These are phyloP conservation scores for Conomelus anceps DNA, from an alignment of 2,888 invertebrate species.

Conservation along the genomic window DNA sequence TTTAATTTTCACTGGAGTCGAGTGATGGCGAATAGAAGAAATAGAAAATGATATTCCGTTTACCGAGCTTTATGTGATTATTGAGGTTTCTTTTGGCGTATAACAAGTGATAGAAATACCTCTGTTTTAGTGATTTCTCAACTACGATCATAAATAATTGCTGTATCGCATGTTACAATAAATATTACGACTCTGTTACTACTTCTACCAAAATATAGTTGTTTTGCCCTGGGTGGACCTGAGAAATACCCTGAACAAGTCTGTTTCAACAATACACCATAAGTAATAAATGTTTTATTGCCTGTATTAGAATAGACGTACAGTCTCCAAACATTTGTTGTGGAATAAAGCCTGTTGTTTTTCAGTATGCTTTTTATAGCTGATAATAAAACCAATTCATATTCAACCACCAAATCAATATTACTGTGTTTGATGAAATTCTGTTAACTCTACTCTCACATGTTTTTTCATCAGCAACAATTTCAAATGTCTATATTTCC, in stretches of 20 bases:
- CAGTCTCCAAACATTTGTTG: not conserved
- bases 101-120: not conserved
- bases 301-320: not conserved
- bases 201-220: not conserved
- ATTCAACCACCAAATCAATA: not conserved
- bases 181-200: not conserved
- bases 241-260: not conserved
- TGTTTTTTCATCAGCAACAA: not conserved
- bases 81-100: not conserved
- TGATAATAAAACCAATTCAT: not conserved
- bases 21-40: not conserved
- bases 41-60: not conserved
- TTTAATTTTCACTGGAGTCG: not conserved
- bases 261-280: not conserved
- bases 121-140: not conserved
- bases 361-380: not conserved
- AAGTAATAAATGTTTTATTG: not conserved
- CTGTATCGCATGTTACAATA: not conserved
- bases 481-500: not conserved
- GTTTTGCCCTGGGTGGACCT: not conserved
- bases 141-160: not conserved
- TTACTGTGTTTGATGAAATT: not conserved
- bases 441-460: not conserved
- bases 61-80: not conserved
- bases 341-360: not conserved